Percentiles rank a stretch among this genome's conserved stretches.
These are phyloP conservation scores for Elaphurus davidianus DNA, from an alignment of 2,113 vertebrate species.

Conservation along the genomic window DNA sequence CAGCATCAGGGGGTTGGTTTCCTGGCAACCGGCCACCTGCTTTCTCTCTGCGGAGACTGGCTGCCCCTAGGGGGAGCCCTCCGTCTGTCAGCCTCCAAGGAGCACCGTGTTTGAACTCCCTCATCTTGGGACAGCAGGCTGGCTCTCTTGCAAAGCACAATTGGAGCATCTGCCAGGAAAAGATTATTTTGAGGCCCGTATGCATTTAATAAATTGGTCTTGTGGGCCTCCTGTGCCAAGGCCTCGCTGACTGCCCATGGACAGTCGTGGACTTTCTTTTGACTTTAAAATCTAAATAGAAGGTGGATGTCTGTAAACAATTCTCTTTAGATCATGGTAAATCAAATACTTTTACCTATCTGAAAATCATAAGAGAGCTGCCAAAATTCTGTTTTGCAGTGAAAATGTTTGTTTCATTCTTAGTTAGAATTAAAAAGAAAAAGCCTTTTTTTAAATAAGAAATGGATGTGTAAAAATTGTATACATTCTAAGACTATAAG, in stretches of 20 bases:
- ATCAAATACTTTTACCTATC: not conserved
- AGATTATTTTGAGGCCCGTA: constrained; percentile 32
- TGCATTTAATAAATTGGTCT: constrained; percentile 32
- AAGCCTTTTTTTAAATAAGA: not conserved
- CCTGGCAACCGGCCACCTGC: constrained; percentile 88
- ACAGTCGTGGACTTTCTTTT: not conserved
- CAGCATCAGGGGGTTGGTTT: constrained; percentile 85
- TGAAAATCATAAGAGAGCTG: not conserved
- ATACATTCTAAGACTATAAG: not conserved
- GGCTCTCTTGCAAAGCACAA: constrained; percentile 49
- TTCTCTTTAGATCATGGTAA: not conserved
- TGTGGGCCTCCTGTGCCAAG: not conserved
- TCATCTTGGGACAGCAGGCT: constrained; percentile 54
- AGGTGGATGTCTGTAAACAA: not conserved
- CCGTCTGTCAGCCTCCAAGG: constrained; percentile 84
- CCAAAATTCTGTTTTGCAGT: not conserved
- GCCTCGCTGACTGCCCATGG: not conserved
- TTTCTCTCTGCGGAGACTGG: constrained; percentile 81
- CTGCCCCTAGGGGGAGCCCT: constrained; percentile 94
- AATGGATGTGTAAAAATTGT: not conserved
- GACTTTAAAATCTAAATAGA: not conserved
- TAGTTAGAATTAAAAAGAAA: not conserved
- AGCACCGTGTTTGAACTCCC: constrained; percentile 42
- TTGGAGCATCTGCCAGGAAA: constrained; percentile 48
- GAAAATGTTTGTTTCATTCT: not conserved